Evolutionary conservation across 2,888 invertebrate genomes (phyloP), one percentile per base, ranked within the genome.

Genomic region (Orthosia gracilis): DNA sequence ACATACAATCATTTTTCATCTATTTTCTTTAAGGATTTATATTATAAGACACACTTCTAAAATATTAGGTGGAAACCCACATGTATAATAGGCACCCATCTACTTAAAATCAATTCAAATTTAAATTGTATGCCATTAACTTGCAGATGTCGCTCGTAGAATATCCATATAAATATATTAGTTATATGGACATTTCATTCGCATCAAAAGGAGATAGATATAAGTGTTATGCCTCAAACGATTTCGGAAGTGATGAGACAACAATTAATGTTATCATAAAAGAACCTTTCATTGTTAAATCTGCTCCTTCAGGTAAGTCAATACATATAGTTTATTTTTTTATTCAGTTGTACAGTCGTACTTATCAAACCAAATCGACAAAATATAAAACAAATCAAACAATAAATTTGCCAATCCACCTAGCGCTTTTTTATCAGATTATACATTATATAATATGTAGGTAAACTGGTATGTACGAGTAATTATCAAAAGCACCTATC

Each of bases 111-210:
- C 15, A 3, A 23, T 4, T 12, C 5, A 7, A 55, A 21, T 55
- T 13, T 9, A 13, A 26, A 18, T 59, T n/a, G 3, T 13, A 31
- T 47, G 21, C 0, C 3, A 26, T 70, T 67, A 40, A 66, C 7
- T 87, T 88, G 3, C 77, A 86, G 86, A 85, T 57, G 40, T 75
- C 81, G 2, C 23, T 66, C 3, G 40, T 72, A 5, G 71, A 85
- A 65, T 57, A 54, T 3, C 88, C 83, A 1, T 88, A 85, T 40
- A 68, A 80, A 49, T 83, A 80, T 50, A 78, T 88, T 26, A 89
- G 78, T 67, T 80, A 88, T 45, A 69, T 86, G 58, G 55, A 63
- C 15, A 55, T 79, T 63, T 17, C 75, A 40, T 49, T 76, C 7
- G 63, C 31, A 3, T 13, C n/a, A 11, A 26, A 83, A 69, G 40